Evolutionary conservation across 2,888 invertebrate species (phyloP).

Genomic region (Tetrapedia diversipes): DNA sequence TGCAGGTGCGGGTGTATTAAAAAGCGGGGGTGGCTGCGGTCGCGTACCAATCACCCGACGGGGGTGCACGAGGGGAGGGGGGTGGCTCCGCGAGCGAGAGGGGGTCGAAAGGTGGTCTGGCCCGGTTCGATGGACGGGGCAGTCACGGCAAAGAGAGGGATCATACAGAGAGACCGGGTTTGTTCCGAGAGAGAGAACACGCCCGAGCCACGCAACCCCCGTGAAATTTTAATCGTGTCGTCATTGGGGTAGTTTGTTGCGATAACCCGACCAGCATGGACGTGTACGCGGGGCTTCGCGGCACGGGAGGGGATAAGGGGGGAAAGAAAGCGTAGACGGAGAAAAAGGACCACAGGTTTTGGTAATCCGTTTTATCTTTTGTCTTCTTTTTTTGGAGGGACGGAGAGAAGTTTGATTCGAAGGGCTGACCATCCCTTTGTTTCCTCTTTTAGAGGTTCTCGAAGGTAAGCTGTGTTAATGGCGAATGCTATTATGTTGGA

Average conservation of each 20-base stretch:
- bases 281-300: slow-evolving; percentile 60
- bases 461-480: not conserved
- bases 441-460: not conserved
- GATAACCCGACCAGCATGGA: slow-evolving; percentile 78
- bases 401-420: not conserved
- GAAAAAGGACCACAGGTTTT: too few species aligned
- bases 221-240: slow-evolving; percentile 83
- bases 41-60: slow-evolving; percentile 81
- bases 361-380: too few species aligned
- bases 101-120: slow-evolving; percentile 56
- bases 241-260: slow-evolving; percentile 82
- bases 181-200: slow-evolving; percentile 64
- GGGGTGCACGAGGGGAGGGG: slow-evolving; percentile 70
- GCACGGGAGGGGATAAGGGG: not conserved
- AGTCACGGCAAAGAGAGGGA: slow-evolving; percentile 71
- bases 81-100: slow-evolving; percentile 52
- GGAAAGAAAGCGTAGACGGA: slow-evolving; percentile 49
- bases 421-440: too few species aligned
- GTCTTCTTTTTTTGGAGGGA: slow-evolving; percentile 17
- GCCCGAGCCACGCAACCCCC: slow-evolving; percentile 71
- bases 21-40: slow-evolving; percentile 80
- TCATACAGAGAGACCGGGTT: slow-evolving; percentile 73
- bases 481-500: not conserved
- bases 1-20: slow-evolving; percentile 81
- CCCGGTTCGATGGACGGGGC: slow-evolving; percentile 66